Conservation (phyloP, 2,113 vertebrate genomes). For the Dasyprocta punctata region DNA sequence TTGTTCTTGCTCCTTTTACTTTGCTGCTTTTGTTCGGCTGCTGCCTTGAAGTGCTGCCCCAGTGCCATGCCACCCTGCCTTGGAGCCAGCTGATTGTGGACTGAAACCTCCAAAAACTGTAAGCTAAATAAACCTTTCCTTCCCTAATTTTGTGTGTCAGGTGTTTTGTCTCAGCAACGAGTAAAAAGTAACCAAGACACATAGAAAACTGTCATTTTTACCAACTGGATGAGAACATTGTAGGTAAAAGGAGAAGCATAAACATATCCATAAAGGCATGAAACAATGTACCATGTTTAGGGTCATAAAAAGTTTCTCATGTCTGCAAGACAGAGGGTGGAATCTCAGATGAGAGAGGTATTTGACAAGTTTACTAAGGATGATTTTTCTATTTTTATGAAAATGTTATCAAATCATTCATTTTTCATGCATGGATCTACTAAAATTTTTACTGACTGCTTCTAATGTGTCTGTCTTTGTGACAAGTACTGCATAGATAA, state of each 20-base stretch:
- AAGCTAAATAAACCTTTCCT: too few relatives aligned
- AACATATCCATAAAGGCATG: not conserved
- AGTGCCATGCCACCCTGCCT: too few relatives aligned
- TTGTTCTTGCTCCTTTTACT: too few relatives aligned
- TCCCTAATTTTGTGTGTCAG: too few relatives aligned
- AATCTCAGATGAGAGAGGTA: not conserved
- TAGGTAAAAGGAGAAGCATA: not conserved
- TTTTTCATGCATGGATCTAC: not conserved
- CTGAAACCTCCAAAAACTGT: too few relatives aligned
- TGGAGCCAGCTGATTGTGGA: too few relatives aligned
- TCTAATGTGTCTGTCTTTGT: not conserved
- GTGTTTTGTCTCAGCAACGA: too few relatives aligned
- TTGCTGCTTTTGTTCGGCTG: too few relatives aligned
- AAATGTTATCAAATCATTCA: not conserved
- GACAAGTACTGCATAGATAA: not conserved
- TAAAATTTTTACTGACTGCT: not conserved
- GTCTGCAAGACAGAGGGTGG: not conserved
- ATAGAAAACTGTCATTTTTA: not conserved
- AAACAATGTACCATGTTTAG: not conserved
- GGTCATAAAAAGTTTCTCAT: not conserved
- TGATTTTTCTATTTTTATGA: not conserved
- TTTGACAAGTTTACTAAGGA: not conserved
- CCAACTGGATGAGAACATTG: not conserved
- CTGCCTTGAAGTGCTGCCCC: too few relatives aligned
- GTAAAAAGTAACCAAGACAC: too few relatives aligned